A percentile compares a stretch with the other conserved stretches of the same genome.
Evolutionary conservation across 2,797 vertebrate genomes (phyloP).

Genomic region (Leptatherina wallacei): DNA sequence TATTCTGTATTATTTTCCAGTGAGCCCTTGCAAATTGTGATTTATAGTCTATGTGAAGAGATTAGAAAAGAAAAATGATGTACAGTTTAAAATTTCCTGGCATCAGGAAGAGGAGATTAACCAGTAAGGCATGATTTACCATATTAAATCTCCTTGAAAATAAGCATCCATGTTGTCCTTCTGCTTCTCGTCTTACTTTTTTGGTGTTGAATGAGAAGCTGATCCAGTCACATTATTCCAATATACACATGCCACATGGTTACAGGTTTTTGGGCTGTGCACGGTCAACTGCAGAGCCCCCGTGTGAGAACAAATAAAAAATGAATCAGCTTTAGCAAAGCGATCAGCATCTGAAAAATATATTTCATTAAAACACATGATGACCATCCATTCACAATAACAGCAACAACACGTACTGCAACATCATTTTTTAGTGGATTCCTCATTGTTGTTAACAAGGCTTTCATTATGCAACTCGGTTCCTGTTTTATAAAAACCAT

Average conservation of each 20-base stretch:
- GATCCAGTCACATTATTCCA: background rate
- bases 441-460: background rate
- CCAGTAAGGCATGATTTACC: background rate
- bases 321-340: background rate
- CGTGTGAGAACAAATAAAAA: background rate
- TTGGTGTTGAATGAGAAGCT: background rate
- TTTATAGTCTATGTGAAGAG: background rate
- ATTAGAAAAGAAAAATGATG: background rate
- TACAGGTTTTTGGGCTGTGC: background rate
- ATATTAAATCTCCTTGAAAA: background rate
- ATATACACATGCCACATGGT: background rate
- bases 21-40: background rate
- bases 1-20: background rate
- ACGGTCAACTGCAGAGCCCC: no score
- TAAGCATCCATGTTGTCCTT: background rate
- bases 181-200: background rate
- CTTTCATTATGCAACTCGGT: background rate
- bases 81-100: background rate
- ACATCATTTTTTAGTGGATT: background rate
- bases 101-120: background rate
- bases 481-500: background rate
- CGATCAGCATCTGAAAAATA: background rate
- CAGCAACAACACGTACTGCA: background rate
- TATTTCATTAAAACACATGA: background rate
- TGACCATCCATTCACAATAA: background rate